A percentile compares a stretch with the other conserved stretches of the same genome.
These are phyloP conservation scores for Siniperca knerii DNA, from an alignment of 2,113 vertebrate species.

Conservation along the genomic window DNA sequence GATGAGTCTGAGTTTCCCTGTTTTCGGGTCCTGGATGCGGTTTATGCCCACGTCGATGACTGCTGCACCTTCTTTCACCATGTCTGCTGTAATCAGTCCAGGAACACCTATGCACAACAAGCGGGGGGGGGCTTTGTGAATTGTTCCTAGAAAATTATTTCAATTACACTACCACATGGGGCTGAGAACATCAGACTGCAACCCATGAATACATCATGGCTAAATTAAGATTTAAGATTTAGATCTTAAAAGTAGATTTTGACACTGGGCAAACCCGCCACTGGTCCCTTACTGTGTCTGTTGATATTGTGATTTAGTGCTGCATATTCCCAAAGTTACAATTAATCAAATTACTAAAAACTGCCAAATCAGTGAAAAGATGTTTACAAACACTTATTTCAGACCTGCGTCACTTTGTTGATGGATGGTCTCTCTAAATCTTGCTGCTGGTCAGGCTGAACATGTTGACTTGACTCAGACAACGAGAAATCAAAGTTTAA, in stretches of 20 bases:
- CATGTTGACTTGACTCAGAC: background rate
- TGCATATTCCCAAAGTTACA: background rate
- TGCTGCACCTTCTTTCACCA: constrained; percentile 92
- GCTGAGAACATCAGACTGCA: background rate
- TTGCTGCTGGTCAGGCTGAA: background rate
- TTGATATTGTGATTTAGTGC: background rate
- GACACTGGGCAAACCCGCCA: no score
- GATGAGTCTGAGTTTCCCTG: constrained; percentile 88
- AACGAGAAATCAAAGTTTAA: background rate
- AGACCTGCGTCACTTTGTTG: background rate
- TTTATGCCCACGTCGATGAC: constrained; percentile 96
- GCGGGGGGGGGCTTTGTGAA: background rate
- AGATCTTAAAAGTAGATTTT: no score
- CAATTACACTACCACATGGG: no score
- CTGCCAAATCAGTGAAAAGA: background rate
- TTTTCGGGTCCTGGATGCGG: constrained; percentile 86
- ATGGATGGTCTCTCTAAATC: background rate
- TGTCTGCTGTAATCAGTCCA: constrained; percentile 90
- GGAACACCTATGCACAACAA: constrained; percentile 86
- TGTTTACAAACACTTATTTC: no score
- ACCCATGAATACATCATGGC: background rate
- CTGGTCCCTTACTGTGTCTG: background rate
- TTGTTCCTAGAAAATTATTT: background rate
- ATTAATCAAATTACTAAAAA: background rate
- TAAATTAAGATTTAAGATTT: no score